These are phyloP conservation scores for Osmerus mordax DNA, from an alignment of 2,113 vertebrate genomes.

Conservation along the genomic window DNA sequence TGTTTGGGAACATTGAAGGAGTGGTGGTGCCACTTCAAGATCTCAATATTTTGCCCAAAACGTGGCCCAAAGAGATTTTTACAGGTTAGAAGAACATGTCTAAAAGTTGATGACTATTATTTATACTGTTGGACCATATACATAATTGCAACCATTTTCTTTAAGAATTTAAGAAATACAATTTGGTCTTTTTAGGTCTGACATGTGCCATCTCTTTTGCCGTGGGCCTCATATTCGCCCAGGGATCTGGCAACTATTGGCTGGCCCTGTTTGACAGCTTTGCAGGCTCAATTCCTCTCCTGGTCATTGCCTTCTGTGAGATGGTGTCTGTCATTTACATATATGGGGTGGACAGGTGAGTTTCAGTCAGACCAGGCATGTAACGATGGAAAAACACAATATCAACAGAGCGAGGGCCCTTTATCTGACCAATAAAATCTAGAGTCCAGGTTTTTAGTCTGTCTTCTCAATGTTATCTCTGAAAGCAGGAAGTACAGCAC, in stretches of 20 bases:
- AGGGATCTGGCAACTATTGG: conserved; percentile 90
- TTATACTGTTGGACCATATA: neutral
- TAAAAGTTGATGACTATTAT: too few relatives aligned
- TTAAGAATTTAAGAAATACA: too few relatives aligned
- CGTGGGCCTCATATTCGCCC: conserved; percentile 82
- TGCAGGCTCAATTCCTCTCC: conserved; percentile 88
- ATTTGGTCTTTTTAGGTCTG: conserved; percentile 66
- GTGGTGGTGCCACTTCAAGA: conserved; percentile 88
- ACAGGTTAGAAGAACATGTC: conserved; percentile 70
- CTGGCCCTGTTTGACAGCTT: conserved; percentile 84
- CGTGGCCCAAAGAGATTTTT: conserved; percentile 85
- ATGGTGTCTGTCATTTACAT: conserved; percentile 86
- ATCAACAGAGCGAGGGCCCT: conserved; percentile 15
- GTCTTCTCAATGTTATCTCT: conserved; percentile 29
- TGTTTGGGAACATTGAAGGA: conserved; percentile 95
- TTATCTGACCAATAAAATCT: conserved; percentile 28
- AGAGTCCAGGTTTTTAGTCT: neutral
- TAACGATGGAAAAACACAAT: conserved; percentile 43
- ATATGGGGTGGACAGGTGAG: conserved; percentile 90
- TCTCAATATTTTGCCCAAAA: conserved; percentile 72
- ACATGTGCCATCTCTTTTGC: conserved; percentile 72
- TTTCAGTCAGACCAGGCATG: neutral
- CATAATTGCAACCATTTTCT: neutral
- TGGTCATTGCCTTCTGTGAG: conserved; percentile 88
- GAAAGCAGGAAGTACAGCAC: neutral